These are phyloP conservation scores for Eumacrocentrus americanus DNA, from an alignment of 2,888 invertebrate species.

Conservation along the genomic window DNA sequence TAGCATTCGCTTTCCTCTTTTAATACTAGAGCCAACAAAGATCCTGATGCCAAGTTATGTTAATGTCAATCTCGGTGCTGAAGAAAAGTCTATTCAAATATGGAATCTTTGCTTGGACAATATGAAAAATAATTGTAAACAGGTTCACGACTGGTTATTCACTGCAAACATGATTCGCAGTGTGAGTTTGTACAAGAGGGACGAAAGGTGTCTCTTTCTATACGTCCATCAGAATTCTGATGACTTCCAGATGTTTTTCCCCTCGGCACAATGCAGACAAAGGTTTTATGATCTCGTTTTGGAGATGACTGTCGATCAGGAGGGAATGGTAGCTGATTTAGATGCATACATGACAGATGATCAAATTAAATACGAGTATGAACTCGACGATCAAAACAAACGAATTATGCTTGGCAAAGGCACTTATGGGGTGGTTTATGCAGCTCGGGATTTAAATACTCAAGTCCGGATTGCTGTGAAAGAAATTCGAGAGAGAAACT, in stretches of 20 bases:
- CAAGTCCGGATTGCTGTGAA: slow-evolving; percentile 96
- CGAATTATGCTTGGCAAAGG: slow-evolving; percentile 90
- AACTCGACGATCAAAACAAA: slow-evolving; percentile 87
- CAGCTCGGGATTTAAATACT: slow-evolving; percentile 90
- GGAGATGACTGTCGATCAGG: slow-evolving; percentile 88
- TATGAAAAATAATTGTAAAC: slow-evolving; percentile 77
- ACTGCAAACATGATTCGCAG: slow-evolving; percentile 87
- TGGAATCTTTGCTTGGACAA: slow-evolving; percentile 83
- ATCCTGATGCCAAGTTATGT: slow-evolving; percentile 95
- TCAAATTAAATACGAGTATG: slow-evolving; percentile 91
- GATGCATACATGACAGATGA: slow-evolving; percentile 77
- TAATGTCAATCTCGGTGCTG: slow-evolving; percentile 92
- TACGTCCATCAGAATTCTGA: slow-evolving; percentile 98
- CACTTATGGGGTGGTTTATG: slow-evolving; percentile 94
- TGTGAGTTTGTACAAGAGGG: slow-evolving; percentile 92
- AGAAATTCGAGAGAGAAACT: slow-evolving; percentile 95
- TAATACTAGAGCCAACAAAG: slow-evolving; percentile 90
- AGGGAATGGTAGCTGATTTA: slow-evolving; percentile 75
- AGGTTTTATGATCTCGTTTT: slow-evolving; percentile 84
- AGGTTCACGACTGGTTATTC: slow-evolving; percentile 94
- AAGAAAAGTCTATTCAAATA: slow-evolving; percentile 89
- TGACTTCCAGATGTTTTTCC: slow-evolving; percentile 98
- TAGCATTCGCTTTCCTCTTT: slow-evolving; percentile 86
- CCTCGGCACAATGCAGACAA: slow-evolving; percentile 84
- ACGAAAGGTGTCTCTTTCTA: slow-evolving; percentile 92